Percentiles rank a stretch among this genome's conserved stretches.
phyloP scores from a whole-genome alignment of 2,888 invertebrate genomes.

The Chymomyza procnemis region DNA sequence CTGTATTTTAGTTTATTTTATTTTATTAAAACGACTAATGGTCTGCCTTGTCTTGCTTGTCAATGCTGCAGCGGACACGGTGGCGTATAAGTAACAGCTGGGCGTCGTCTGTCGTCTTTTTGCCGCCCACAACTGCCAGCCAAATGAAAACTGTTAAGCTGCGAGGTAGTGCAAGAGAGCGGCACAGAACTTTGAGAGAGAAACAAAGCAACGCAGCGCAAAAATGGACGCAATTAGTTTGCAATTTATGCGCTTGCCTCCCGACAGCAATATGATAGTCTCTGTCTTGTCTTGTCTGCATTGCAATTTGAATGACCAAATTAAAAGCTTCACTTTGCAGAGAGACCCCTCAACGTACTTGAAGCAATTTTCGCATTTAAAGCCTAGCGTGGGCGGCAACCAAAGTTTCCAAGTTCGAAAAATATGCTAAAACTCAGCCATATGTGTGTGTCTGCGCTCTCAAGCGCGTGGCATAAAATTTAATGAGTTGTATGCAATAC shows the following conservation, averaged over 20 bases:
- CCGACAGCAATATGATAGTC: conserved; percentile 35
- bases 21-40: conserved; percentile 46
- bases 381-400: conserved; percentile 29
- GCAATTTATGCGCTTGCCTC: conserved; percentile 67
- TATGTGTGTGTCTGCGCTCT: conserved; percentile 26
- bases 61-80: conserved; percentile 4
- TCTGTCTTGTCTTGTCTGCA: conserved; percentile 61
- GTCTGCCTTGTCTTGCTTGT: conserved; percentile 8
- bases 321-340: conserved; percentile 36
- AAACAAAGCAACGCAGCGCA: conserved; percentile 41
- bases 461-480: conserved; percentile 53
- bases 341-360: conserved; percentile 27
- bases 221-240: conserved; percentile 68
- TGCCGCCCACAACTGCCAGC: background rate
- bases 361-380: conserved; percentile 44
- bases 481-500: conserved; percentile 55
- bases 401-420: background rate
- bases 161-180: background rate
- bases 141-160: background rate
- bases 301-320: conserved; percentile 64
- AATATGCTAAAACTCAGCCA: conserved; percentile 9
- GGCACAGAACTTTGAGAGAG: background rate
- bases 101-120: conserved; percentile 20
- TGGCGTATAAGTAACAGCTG: conserved; percentile 50
- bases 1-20: conserved; percentile 45